Evolutionary conservation across 2,888 invertebrate species (phyloP).

Genomic region (Amblyteles armatorius): DNA sequence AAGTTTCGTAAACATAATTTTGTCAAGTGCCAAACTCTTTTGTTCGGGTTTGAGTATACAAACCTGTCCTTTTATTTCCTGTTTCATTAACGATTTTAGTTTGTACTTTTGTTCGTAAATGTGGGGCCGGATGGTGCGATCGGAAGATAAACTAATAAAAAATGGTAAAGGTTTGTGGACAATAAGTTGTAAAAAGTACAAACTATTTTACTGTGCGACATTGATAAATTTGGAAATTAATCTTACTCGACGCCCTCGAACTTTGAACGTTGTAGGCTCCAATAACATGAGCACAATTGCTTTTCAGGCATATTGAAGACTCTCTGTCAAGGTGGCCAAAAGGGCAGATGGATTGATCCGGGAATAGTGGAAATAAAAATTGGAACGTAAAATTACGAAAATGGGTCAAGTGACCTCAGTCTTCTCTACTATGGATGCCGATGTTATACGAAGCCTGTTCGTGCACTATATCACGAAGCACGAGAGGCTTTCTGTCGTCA

Average conservation of each 20-base stretch:
- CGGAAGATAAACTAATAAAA: too few species aligned
- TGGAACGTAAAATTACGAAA: not conserved
- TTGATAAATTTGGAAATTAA: too few species aligned
- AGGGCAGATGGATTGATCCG: not conserved
- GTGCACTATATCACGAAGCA: slow-evolving; percentile 32
- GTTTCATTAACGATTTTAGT: too few species aligned
- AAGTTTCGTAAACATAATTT: too few species aligned
- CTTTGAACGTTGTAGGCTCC: not conserved
- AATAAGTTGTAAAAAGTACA: too few species aligned
- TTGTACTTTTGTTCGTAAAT: too few species aligned
- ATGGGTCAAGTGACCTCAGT: not conserved
- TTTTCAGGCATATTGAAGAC: not conserved
- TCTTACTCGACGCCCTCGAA: not conserved
- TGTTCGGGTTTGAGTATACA: too few species aligned
- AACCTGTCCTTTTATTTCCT: too few species aligned
- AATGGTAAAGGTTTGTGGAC: too few species aligned
- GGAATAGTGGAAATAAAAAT: not conserved
- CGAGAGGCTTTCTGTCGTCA: slow-evolving; percentile 60
- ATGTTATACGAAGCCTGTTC: not conserved
- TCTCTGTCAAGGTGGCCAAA: not conserved
- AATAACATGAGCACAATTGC: not conserved
- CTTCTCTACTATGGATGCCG: not conserved
- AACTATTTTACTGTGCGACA: too few species aligned
- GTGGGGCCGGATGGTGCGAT: too few species aligned
- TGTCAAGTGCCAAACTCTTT: too few species aligned